Evolutionary conservation across 1,140 invertebrate species (phyloP).

Genomic region (Muscidifurax raptorellus): DNA sequence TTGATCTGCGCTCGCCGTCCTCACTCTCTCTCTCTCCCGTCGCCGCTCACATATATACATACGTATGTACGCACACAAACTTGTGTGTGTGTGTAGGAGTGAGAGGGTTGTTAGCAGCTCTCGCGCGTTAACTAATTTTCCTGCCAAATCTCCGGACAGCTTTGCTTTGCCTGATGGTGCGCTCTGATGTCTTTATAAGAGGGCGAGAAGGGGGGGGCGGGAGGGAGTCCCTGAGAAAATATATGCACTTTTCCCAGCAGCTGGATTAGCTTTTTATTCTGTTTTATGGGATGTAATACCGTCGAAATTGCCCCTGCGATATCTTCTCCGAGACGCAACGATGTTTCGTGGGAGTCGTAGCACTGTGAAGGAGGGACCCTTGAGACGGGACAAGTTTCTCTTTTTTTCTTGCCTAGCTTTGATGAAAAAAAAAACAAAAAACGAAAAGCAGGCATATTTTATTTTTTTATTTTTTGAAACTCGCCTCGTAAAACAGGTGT

Average conservation of each 20-base stretch:
- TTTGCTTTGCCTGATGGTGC: neutral
- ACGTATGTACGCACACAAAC: neutral
- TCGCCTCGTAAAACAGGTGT: neutral
- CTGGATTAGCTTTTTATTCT: neutral
- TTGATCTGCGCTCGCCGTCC: slow-evolving; percentile 73
- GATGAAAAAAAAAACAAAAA: too few species aligned
- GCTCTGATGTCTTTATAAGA: too few species aligned
- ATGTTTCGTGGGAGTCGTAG: neutral
- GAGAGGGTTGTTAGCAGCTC: slow-evolving; percentile 29
- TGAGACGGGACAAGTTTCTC: neutral
- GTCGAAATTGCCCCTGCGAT: neutral
- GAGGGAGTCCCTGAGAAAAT: neutral
- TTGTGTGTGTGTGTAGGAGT: slow-evolving; percentile 54
- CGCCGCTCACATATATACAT: neutral
- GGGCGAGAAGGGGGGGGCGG: too few species aligned
- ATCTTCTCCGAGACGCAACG: neutral
- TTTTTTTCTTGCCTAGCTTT: neutral
- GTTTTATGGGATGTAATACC: neutral
- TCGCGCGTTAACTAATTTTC: slow-evolving; percentile 23
- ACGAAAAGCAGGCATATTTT: neutral
- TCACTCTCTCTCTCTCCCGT: slow-evolving; percentile 61
- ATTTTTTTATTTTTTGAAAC: neutral
- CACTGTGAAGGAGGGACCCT: neutral
- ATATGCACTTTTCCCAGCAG: neutral
- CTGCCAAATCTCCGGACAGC: neutral